Evolutionary conservation across 92 coral and sea anemone genomes (phyloP).

Genomic region (Epizoanthus stellaris): DNA sequence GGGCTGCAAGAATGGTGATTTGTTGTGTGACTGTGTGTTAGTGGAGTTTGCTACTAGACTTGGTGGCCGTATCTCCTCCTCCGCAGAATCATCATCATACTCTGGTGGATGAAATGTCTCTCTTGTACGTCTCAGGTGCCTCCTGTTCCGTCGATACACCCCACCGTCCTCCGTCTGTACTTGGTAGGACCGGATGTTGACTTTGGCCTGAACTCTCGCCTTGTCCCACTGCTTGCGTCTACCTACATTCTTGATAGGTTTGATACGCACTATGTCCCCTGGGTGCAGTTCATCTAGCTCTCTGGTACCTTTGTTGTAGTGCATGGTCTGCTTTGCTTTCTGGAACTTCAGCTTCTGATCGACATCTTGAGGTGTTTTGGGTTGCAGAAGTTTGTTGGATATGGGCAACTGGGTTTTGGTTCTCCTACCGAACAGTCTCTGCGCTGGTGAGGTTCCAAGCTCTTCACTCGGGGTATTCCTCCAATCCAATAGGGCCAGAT

Average conservation of each 20-base stretch:
- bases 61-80: no score
- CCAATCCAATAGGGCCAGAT: conserved; percentile 13
- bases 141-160: conserved; percentile 43
- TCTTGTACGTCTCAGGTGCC: conserved; percentile 37
- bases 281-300: conserved; percentile 47
- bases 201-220: conserved; percentile 50
- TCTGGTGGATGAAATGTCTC: conserved; percentile 4
- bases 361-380: conserved; percentile 18
- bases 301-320: conserved; percentile 57
- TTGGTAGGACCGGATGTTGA: conserved; percentile 44
- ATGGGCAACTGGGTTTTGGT: conserved; percentile 2
- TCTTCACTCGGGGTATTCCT: conserved; percentile 17
- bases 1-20: no score
- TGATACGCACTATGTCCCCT: conserved; percentile 55
- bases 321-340: conserved; percentile 42
- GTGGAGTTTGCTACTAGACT: no score
- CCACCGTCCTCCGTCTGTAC: conserved; percentile 55
- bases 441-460: conserved; percentile 11
- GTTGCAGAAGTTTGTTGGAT: conserved; percentile 4
- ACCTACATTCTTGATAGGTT: conserved; percentile 41
- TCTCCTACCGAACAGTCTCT: conserved; percentile 23
- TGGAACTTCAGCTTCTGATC: conserved; percentile 47
- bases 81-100: no score
- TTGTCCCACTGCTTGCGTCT: conserved; percentile 54
- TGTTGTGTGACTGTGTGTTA: no score